These are phyloP conservation scores for Zosterops hypoxanthus DNA, from an alignment of 2,113 vertebrate genomes.

Conservation along the genomic window DNA sequence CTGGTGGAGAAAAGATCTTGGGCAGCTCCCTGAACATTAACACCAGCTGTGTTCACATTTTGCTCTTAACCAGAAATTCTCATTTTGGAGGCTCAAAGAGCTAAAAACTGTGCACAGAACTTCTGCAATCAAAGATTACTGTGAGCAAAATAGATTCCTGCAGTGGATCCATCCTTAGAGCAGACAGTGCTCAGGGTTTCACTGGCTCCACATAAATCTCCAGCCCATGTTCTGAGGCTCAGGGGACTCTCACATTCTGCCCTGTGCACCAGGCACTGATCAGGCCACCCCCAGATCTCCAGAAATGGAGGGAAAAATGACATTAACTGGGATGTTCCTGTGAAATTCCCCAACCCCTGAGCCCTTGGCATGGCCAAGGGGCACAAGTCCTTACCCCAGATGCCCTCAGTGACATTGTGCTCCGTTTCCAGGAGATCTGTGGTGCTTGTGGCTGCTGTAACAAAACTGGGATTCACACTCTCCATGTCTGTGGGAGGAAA, in stretches of 20 bases:
- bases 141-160: not conserved
- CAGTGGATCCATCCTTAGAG: not conserved
- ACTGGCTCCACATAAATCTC: not conserved
- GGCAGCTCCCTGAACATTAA: not conserved
- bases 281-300: not conserved
- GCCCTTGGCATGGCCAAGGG: not conserved
- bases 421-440: not conserved
- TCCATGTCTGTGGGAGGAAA: slow-evolving; percentile 70
- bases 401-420: slow-evolving; percentile 44
- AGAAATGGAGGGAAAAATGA: not conserved
- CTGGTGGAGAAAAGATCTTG: not conserved
- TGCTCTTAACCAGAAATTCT: not conserved
- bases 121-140: not conserved
- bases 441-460: slow-evolving; percentile 57
- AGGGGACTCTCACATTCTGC: not conserved
- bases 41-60: not conserved
- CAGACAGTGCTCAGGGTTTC: not conserved
- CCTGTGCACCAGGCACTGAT: not conserved
- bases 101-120: not conserved
- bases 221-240: not conserved
- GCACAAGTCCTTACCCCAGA: slow-evolving; percentile 55
- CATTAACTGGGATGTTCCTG: accelerated
- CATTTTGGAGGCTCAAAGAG: not conserved
- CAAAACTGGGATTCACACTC: slow-evolving; percentile 43
- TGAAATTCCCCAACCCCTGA: not conserved